phyloP scores from a whole-genome alignment of 1,140 invertebrate genomes.

The Yoshiicerus persimilis region DNA sequence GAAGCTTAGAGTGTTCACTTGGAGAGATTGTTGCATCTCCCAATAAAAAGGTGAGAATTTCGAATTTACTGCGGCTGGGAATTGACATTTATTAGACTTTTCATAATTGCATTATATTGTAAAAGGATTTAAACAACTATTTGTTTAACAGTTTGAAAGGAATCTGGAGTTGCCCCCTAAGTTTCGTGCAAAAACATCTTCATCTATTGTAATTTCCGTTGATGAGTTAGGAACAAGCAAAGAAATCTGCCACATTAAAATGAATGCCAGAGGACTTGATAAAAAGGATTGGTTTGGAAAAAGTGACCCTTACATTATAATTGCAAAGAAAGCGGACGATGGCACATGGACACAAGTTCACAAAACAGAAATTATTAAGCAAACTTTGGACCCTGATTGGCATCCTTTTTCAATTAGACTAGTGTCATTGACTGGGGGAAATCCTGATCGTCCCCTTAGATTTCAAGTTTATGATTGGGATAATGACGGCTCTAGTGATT shows the following conservation, averaged over 20 bases:
- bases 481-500: slow-evolving; percentile 56
- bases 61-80: too few species aligned
- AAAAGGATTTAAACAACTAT: too few species aligned
- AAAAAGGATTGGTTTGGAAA: slow-evolving; percentile 63
- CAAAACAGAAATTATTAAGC: slow-evolving; percentile 61
- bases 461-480: slow-evolving; percentile 59
- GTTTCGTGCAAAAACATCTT: slow-evolving; percentile 48
- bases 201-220: slow-evolving; percentile 54
- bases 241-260: slow-evolving; percentile 58
- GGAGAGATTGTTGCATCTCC: slow-evolving; percentile 48
- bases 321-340: slow-evolving; percentile 58
- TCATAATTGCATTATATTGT: neutral
- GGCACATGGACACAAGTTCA: slow-evolving; percentile 59
- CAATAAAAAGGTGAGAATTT: slow-evolving; percentile 51
- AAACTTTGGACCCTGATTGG: slow-evolving; percentile 62
- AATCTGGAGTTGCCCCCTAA: slow-evolving; percentile 40
- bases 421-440: slow-evolving; percentile 59
- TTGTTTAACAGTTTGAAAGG: slow-evolving; percentile 31
- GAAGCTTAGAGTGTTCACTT: slow-evolving; percentile 51
- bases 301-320: slow-evolving; percentile 61
- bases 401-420: slow-evolving; percentile 58
- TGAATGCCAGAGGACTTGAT: slow-evolving; percentile 58
- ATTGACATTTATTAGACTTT: too few species aligned
- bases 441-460: slow-evolving; percentile 58
- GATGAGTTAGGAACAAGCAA: slow-evolving; percentile 59